These are phyloP conservation scores for Diglossa brunneiventris DNA, from an alignment of 2,113 vertebrate genomes.

Conservation along the genomic window DNA sequence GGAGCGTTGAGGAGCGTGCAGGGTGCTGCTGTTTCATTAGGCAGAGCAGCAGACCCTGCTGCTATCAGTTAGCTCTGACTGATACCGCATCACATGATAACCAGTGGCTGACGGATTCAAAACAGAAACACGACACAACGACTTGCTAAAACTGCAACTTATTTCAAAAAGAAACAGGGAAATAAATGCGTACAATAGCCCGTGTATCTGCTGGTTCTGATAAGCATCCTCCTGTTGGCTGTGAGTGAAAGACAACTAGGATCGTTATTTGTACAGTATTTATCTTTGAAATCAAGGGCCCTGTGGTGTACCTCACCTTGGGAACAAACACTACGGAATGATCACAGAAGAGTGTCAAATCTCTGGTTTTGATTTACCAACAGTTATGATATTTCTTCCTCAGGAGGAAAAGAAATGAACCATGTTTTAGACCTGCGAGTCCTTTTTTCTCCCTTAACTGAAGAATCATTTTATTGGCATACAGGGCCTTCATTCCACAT, in stretches of 20 bases:
- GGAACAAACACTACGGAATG: conserved; percentile 69
- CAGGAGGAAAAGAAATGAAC: conserved; percentile 52
- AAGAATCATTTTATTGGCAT: conserved; percentile 36
- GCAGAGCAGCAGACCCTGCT: conserved; percentile 56
- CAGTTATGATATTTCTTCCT: conserved; percentile 64
- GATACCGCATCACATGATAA: conserved; percentile 13
- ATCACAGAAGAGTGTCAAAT: conserved; percentile 69
- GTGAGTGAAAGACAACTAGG: conserved; percentile 83
- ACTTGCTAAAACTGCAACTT: conserved; percentile 50
- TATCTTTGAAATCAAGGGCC: conserved; percentile 88
- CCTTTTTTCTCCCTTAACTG: conserved; percentile 42
- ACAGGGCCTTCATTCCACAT: conserved; percentile 23
- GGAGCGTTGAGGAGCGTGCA: background rate
- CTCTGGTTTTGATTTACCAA: conserved; percentile 72
- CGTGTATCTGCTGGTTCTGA: conserved; percentile 79
- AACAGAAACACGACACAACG: background rate
- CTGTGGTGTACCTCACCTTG: conserved; percentile 76
- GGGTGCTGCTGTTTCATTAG: conserved; percentile 26
- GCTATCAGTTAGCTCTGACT: conserved; percentile 40
- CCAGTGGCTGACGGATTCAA: conserved; percentile 8
- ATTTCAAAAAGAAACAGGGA: conserved; percentile 79
- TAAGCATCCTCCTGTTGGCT: conserved; percentile 86
- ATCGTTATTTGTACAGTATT: conserved; percentile 83
- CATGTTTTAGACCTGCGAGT: conserved; percentile 24
- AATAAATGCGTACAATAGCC: conserved; percentile 76